phyloP scores from a whole-genome alignment of 2,113 vertebrate species.

The Periophthalmodon schlosseri region DNA sequence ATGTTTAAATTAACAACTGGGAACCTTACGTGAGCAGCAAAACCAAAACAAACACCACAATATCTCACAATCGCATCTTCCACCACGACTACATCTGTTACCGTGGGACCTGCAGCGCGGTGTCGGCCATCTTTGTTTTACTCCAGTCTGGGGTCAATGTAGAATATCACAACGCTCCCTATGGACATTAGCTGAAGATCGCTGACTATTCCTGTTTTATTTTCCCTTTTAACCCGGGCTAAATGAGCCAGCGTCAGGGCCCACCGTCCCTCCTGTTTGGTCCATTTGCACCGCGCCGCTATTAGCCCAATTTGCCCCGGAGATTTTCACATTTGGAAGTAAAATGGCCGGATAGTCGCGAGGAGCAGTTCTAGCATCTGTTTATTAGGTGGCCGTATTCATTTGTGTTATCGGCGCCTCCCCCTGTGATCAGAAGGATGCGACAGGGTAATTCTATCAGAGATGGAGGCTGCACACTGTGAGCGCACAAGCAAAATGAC shows the following conservation, averaged over 20 bases:
- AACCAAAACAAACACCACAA: conserved; percentile 44
- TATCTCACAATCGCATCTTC: conserved; percentile 3
- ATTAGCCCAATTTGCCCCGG: conserved; percentile 48
- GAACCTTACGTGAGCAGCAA: too few relatives aligned
- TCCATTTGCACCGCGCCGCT: conserved; percentile 45
- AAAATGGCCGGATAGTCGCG: conserved; percentile 44
- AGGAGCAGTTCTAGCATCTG: conserved; percentile 49
- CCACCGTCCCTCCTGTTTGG: conserved; percentile 26
- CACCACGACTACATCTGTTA: conserved; percentile 31
- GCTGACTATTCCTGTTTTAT: conserved; percentile 28
- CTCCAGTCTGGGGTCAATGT: conserved; percentile 29
- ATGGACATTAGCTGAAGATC: conserved; percentile 24
- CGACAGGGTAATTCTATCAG: conserved; percentile 46
- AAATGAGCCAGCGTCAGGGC: conserved; percentile 7
- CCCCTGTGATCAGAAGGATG: conserved; percentile 50
- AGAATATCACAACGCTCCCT: conserved; percentile 31
- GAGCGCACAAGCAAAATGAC: background rate
- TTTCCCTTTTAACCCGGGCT: background rate
- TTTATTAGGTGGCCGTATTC: conserved; percentile 56
- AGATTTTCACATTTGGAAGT: conserved; percentile 54
- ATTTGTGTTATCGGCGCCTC: conserved; percentile 51
- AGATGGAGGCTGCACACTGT: background rate
- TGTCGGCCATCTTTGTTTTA: conserved; percentile 9
- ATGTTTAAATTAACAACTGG: too few relatives aligned
- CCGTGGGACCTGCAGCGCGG: conserved; percentile 29